Base-by-base conservation (phyloP, 2,797 vertebrate species). In the Numenius phaeopus region DNA sequence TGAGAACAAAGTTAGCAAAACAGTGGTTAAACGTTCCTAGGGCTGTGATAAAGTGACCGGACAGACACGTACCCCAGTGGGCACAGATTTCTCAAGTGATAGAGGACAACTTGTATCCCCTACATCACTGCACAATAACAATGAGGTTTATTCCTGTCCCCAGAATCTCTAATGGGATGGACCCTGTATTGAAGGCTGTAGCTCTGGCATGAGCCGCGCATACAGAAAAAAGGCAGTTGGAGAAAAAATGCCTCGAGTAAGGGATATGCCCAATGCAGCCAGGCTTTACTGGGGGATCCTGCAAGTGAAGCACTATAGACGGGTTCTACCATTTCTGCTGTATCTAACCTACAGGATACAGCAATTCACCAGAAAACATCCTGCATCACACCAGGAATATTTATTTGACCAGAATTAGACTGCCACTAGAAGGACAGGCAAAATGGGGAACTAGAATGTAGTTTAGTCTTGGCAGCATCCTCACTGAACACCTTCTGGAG, bases 341-440 rank as follows among this genome's bases (percentile, higher is more conserved):
- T 14, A 26, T 9, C 59, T 27, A 44, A 72, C 8, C 44, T 18
- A 40, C 1, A 71, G 44, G 37, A 77, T 1, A 59, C 7, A 52
- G n/a, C 27, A n/a, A 83, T 18, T 32, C 46, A 55, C 11, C 20
- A 46, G 26, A 29, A 70, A 78, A 73, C 0, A 0, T 23, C 62
- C 69, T 46, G 9, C 14, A 21, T 7, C 61, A 29, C 73, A 55
- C 44, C 12, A 58, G 2, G 10, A 40, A 18, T 1, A 3, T 20
- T 52, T 47, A 34, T 71, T 23, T 4, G 4, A 13, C 22, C 37
- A 64, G 75, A 93, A 83, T 57, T 57, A 37, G 30, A 18, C 10
- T 76, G 46, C 5, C 39, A 26, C 7, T 42, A 30, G 34, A 44
- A 34, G 19, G 49, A 59, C 12, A 42, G 10, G 52, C 75, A 87